phyloP scores from a whole-genome alignment of 1,140 invertebrate species.

The Pseudomyrmex dendroicus region DNA sequence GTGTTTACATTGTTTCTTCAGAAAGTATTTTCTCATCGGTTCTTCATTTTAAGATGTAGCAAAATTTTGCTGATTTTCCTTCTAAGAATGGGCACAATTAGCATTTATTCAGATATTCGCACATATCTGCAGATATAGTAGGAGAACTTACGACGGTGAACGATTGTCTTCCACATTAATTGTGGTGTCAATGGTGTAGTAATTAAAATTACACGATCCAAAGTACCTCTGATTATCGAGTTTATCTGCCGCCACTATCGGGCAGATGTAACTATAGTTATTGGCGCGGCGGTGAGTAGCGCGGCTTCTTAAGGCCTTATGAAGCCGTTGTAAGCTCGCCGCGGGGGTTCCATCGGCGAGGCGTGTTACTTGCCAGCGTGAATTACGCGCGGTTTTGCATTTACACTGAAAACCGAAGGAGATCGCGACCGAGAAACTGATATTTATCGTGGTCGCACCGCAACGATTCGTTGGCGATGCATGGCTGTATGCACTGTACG shows the following conservation, averaged over 20 bases:
- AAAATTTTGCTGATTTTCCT: neutral
- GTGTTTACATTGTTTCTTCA: neutral
- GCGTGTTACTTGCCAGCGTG: conserved; percentile 82
- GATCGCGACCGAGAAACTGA: conserved; percentile 63
- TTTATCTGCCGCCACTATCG: conserved; percentile 8
- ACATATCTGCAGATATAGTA: neutral
- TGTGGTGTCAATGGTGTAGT: conserved; percentile 46
- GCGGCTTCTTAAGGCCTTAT: conserved; percentile 72
- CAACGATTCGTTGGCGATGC: conserved; percentile 41
- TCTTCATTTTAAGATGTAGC: neutral
- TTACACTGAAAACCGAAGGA: conserved; percentile 78
- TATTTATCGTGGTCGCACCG: conserved; percentile 61
- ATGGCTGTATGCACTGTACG: neutral
- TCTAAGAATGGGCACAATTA: neutral
- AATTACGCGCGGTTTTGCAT: conserved; percentile 83
- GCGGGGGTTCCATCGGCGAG: conserved; percentile 79
- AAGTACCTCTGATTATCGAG: conserved; percentile 31
- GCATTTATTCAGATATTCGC: neutral
- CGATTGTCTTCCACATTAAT: conserved; percentile 8
- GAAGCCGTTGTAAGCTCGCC: conserved; percentile 82
- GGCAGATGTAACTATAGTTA: conserved; percentile 52
- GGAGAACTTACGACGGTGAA: neutral
- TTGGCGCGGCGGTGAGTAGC: conserved; percentile 24
- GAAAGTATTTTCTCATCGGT: no score
- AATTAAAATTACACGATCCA: conserved; percentile 53